These are phyloP conservation scores for Brachyptera risi DNA, from an alignment of 2,888 invertebrate genomes.

Conservation along the genomic window DNA sequence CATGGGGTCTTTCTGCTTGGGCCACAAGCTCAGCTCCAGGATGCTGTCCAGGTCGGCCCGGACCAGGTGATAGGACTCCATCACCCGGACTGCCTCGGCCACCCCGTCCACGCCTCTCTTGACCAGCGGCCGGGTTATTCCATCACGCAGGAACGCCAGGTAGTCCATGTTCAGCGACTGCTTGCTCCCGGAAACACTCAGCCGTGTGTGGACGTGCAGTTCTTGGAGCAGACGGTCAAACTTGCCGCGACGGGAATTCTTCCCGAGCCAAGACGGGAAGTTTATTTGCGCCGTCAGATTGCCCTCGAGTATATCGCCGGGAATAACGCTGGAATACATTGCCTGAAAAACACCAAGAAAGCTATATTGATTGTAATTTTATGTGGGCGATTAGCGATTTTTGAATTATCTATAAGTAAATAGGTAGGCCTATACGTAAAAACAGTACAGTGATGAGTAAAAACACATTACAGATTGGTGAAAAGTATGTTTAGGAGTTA, in stretches of 20 bases:
- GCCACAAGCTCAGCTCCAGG: slow-evolving; percentile 82
- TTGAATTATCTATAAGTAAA: no score
- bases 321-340: slow-evolving; percentile 85
- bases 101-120: slow-evolving; percentile 68
- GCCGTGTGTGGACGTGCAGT: slow-evolving; percentile 78
- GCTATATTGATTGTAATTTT: no score
- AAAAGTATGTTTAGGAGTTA: no score
- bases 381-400: no score
- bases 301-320: slow-evolving; percentile 82
- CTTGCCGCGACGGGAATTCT: slow-evolving; percentile 82
- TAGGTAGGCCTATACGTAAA: no score
- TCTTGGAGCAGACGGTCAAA: slow-evolving; percentile 77
- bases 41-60: slow-evolving; percentile 91
- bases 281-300: slow-evolving; percentile 72
- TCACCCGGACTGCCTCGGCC: slow-evolving; percentile 60
- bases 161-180: slow-evolving; percentile 86
- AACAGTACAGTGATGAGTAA: no score
- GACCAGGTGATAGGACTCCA: slow-evolving; percentile 80
- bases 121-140: slow-evolving; percentile 73
- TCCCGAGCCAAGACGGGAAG: slow-evolving; percentile 96
- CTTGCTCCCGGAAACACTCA: slow-evolving; percentile 75
- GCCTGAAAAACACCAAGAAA: slow-evolving; percentile 56
- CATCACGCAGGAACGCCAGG: slow-evolving; percentile 68
- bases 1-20: slow-evolving; percentile 70
- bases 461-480: no score